Evolutionary conservation across 1,140 invertebrate genomes (phyloP), one percentile per base, ranked within the genome.

Genomic region (Venturia canescens): DNA sequence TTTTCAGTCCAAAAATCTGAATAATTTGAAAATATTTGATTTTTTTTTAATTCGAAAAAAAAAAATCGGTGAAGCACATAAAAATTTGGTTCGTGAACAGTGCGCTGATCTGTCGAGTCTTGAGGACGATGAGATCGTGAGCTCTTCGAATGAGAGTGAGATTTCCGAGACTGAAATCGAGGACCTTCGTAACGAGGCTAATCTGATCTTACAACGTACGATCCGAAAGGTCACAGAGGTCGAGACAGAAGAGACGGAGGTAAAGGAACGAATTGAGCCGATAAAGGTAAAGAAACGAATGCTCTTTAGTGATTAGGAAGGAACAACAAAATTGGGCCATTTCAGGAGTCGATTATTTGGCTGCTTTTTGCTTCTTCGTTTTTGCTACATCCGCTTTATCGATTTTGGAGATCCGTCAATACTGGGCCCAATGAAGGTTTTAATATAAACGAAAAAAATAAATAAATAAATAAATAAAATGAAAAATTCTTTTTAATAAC

Each of bases 91-190:
- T 26, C 53, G 23, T 63, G 3, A n/a, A n/a, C 44, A 74, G 71
- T 44, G 44, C 9, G 71, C 15, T 16, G 71, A 27, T 18, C 13
- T 74, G 26, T 74, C 71, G 0, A 74, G 26, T 23, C 31, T 38
- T 4, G 38, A 29, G 16, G 77, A 80, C 44, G 60, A 78, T 1
- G 21, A n/a, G n/a, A n/a, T n/a, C 13, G 48, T 21, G 21, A 74
- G 71, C 50, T 16, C 0, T 53, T 74, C 71, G 1, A 26, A 4
- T 15, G 70, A 80, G 0, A 16, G 69, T 0, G 71, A 78, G 0
- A 27, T 86, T 18, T 82, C 82, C 0, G 0, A 16, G 26, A 27
- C 31, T 1, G 84, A 86, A 13, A 6, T 84, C 23, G 0, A 1
- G 3, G 82, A 83, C 1, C 4, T 86, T 38, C 1, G 29, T 0